Conservation (phyloP, 1,140 invertebrate species). For the Drosophila seguyi region DNA sequence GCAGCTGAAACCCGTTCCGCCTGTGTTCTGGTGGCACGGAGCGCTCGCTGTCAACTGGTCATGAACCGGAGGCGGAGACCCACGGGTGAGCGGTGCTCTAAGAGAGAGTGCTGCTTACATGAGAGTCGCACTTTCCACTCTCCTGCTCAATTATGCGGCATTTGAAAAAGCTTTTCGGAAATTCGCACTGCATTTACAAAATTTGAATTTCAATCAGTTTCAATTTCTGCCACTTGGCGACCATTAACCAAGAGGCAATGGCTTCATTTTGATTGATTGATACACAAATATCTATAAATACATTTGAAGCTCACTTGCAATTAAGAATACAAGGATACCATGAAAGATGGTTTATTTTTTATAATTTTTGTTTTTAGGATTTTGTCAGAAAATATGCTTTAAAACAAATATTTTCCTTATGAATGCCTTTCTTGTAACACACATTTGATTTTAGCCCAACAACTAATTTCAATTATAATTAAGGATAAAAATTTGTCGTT, state of each 20-base stretch:
- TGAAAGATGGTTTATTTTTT: neutral
- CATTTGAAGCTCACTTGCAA: neutral
- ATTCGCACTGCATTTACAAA: constrained; percentile 46
- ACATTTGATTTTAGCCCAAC: too few species aligned
- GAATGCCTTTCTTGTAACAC: too few species aligned
- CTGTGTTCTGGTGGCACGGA: constrained; percentile 40
- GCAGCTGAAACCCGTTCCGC: constrained; percentile 62
- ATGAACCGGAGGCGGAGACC: neutral
- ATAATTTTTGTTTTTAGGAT: neutral
- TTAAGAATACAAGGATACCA: neutral
- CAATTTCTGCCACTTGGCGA: constrained; percentile 59
- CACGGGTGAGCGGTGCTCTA: neutral
- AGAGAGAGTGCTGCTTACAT: constrained; percentile 22
- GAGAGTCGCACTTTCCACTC: constrained; percentile 24
- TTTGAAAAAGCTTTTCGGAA: constrained; percentile 20
- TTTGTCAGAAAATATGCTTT: too few species aligned
- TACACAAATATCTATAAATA: constrained; percentile 8
- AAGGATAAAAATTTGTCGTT: too few species aligned
- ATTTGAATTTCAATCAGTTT: constrained; percentile 60
- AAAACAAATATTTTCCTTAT: too few species aligned
- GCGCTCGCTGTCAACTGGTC: constrained; percentile 57
- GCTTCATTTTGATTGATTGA: constrained; percentile 35
- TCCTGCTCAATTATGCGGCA: constrained; percentile 32
- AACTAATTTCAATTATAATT: too few species aligned
- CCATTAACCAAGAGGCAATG: constrained; percentile 32